A percentile compares a stretch with the other conserved stretches of the same genome.
Evolutionary conservation across 2,888 invertebrate genomes (phyloP).

Genomic region (Chouioia cunea): DNA sequence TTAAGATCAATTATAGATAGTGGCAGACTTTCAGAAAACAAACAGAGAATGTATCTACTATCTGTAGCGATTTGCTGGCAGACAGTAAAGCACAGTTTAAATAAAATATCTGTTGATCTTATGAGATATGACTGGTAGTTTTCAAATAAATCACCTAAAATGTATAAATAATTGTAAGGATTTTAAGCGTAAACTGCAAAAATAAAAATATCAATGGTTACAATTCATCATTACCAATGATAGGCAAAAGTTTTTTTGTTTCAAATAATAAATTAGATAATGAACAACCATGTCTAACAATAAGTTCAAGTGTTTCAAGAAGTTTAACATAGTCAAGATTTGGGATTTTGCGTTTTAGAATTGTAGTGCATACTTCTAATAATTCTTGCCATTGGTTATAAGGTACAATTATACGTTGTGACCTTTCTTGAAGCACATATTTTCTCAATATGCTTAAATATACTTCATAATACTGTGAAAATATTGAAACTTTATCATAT

Average conservation of each 20-base stretch:
- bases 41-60: slow-evolving; percentile 70
- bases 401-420: slow-evolving; percentile 71
- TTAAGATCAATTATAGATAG: slow-evolving; percentile 67
- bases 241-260: slow-evolving; percentile 55
- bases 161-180: slow-evolving; percentile 16
- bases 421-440: slow-evolving; percentile 70
- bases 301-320: slow-evolving; percentile 68
- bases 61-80: slow-evolving; percentile 70
- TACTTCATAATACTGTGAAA: slow-evolving; percentile 68
- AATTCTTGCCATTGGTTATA: slow-evolving; percentile 73
- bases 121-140: slow-evolving; percentile 47
- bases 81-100: slow-evolving; percentile 54
- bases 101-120: slow-evolving; percentile 52
- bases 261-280: slow-evolving; percentile 56
- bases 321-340: slow-evolving; percentile 68
- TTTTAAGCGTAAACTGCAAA: background rate
- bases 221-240: slow-evolving; percentile 55
- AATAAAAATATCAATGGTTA: slow-evolving; percentile 12
- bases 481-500: slow-evolving; percentile 61
- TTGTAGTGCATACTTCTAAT: slow-evolving; percentile 50
- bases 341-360: slow-evolving; percentile 61
- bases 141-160: slow-evolving; percentile 51
- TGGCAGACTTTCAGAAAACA: slow-evolving; percentile 70
- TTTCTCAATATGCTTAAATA: slow-evolving; percentile 73
- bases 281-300: slow-evolving; percentile 68